Conservation (phyloP, 2,888 invertebrate species). For the Pseudanteris insignis region DNA sequence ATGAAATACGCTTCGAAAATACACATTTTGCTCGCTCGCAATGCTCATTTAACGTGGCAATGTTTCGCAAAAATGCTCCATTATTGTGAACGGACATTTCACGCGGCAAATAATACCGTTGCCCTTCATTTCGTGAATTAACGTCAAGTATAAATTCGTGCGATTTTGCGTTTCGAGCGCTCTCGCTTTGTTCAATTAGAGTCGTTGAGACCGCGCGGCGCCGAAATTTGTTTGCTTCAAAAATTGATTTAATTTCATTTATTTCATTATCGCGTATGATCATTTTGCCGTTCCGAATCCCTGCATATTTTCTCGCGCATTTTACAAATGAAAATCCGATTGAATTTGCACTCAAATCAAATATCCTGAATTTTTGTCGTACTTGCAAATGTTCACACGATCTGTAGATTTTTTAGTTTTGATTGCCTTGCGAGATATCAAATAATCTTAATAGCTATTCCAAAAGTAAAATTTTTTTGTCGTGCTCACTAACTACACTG, state of each 20-base stretch:
- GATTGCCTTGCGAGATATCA: too few relatives aligned
- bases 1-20: slow-evolving; percentile 41
- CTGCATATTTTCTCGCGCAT: too few relatives aligned
- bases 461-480: too few relatives aligned
- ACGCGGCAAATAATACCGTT: slow-evolving; percentile 36
- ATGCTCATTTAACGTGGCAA: slow-evolving; percentile 26
- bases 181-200: slow-evolving; percentile 38
- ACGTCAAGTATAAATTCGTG: slow-evolving; percentile 40
- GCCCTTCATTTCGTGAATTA: slow-evolving; percentile 39
- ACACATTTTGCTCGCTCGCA: slow-evolving; percentile 11
- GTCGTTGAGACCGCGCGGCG: slow-evolving; percentile 9
- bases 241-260: slow-evolving; percentile 37
- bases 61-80: slow-evolving; percentile 37
- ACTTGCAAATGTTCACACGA: too few relatives aligned
- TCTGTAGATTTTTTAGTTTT: too few relatives aligned
- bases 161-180: slow-evolving; percentile 21
- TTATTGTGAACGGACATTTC: slow-evolving; percentile 23
- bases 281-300: too few relatives aligned
- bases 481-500: too few relatives aligned
- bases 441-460: too few relatives aligned
- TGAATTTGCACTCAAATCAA: too few relatives aligned
- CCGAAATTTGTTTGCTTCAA: slow-evolving; percentile 20
- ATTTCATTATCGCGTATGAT: slow-evolving; percentile 17
- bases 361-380: too few relatives aligned
- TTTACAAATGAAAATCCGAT: too few relatives aligned